phyloP scores from a whole-genome alignment of 2,888 invertebrate species.

The Drosophila merina region DNA sequence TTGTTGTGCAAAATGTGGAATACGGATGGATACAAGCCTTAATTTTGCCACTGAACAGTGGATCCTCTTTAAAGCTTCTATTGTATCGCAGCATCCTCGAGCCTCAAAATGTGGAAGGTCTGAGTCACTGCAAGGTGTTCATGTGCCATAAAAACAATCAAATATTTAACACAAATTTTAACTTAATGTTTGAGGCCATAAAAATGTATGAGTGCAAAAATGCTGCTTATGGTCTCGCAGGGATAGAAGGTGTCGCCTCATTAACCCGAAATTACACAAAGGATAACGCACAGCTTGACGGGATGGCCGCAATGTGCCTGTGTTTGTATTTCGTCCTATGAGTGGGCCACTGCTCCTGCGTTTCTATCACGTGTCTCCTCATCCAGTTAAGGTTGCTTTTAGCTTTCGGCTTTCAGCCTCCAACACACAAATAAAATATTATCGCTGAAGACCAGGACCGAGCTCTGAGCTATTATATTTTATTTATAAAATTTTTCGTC shows the following conservation, averaged over 20 bases:
- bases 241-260: conserved; percentile 60
- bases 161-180: conserved; percentile 80
- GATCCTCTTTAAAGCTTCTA: conserved; percentile 9
- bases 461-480: conserved; percentile 62
- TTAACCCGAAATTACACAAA: conserved; percentile 80
- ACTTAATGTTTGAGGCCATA: conserved; percentile 70
- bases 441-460: conserved; percentile 64
- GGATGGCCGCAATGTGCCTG: conserved; percentile 41
- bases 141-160: conserved; percentile 76
- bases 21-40: background rate
- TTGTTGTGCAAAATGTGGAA: background rate
- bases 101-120: conserved; percentile 31
- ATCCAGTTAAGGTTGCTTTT: conserved; percentile 51
- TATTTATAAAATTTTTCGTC: conserved; percentile 65
- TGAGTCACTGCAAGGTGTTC: conserved; percentile 66
- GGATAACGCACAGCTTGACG: conserved; percentile 70
- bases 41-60: background rate
- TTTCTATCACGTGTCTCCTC: conserved; percentile 15
- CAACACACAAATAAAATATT: conserved; percentile 69
- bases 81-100: background rate
- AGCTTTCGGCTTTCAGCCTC: conserved; percentile 48
- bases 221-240: conserved; percentile 29
- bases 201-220: conserved; percentile 65
- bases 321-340: conserved; percentile 30
- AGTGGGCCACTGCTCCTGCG: background rate